phyloP scores from a whole-genome alignment of 2,888 invertebrate species.

The Eurytoma adleriae region DNA sequence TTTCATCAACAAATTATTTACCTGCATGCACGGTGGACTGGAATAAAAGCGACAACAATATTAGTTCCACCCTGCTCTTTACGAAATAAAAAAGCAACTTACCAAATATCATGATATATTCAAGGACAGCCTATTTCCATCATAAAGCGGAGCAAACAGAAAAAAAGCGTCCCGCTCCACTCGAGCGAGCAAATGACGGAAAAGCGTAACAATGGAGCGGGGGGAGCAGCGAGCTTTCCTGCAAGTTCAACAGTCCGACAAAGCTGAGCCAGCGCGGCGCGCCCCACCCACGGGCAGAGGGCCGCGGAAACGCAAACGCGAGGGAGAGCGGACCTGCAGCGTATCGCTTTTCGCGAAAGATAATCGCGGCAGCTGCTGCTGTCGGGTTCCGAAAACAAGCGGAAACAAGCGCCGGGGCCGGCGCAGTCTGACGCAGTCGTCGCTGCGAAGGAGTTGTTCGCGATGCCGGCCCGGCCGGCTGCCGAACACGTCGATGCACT shows the following conservation, averaged over 20 bases:
- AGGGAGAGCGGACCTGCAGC: conserved; percentile 20
- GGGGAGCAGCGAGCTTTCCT: neutral
- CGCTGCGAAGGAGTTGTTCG: no score
- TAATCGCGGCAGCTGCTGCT: conserved; percentile 40
- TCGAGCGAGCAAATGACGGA: no score
- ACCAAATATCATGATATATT: no score
- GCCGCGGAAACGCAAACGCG: neutral
- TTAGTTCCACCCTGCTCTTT: no score
- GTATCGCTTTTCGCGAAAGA: conserved; percentile 37
- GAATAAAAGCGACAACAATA: no score
- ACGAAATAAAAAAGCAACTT: neutral
- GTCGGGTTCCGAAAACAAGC: conserved; percentile 45
- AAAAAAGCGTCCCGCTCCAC: no score
- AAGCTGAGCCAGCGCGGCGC: conserved; percentile 29
- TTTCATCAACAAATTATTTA: no score
- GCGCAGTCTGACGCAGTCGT: no score
- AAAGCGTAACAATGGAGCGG: neutral
- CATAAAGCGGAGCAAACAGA: no score
- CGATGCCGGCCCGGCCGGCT: neutral
- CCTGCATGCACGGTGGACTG: no score
- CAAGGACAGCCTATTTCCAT: no score
- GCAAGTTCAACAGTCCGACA: conserved; percentile 6
- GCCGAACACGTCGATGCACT: neutral
- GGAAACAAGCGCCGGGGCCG: conserved; percentile 33
- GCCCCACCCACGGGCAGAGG: no score